Evolutionary conservation across 2,888 invertebrate species (phyloP), one percentile per base, ranked within the genome.

Genomic region (Torymus texanus): DNA sequence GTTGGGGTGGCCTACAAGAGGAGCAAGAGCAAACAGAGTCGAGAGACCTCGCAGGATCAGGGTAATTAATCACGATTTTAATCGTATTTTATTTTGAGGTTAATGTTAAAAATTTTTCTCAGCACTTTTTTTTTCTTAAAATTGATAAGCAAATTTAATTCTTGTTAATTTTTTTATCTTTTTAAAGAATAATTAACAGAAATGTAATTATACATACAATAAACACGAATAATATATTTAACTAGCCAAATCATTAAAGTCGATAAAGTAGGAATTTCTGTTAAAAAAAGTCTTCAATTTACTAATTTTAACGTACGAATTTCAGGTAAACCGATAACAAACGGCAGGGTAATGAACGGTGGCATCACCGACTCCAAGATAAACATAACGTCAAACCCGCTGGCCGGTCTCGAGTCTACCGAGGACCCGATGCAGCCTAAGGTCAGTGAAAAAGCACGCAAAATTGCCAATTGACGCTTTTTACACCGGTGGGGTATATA

Each of bases 381-480:
- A 87, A 95, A 95, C 77, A 95, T 95, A 85, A 95, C 95, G 5
- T 93, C 94, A 75, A 95, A 95, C 90, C 95, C 95, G 50, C 92
- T 95, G 88, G 95, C 95, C 58, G 93, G 93, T 83, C 91, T 92
- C 77, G 91, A 91, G 79, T 91, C 93, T 85, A 93, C 93, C 85
- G 95, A 95, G 93, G 95, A 90, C 68, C 85, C 88, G 68, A 88
- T 88, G 84, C 89, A 89, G 85, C 89, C 90, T 83, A 90, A 90
- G 90, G 90, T 90, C 87, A 86, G 90, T 90, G 81, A 70, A 70
- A 76, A 41, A 41, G 41, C 41, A 41, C 41, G 41, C 41, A 75
- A 80, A 76, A 72, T 50, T 80, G 63, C 75, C 73, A 70, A 78
- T 78, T 76, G 78, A 73, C 70, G 78, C 80, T 80, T 82, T 76